Percentiles rank a stretch among this genome's conserved stretches.
phyloP scores from a whole-genome alignment of 92 coral and sea anemone genomes.

The Phymanthus crucifer region DNA sequence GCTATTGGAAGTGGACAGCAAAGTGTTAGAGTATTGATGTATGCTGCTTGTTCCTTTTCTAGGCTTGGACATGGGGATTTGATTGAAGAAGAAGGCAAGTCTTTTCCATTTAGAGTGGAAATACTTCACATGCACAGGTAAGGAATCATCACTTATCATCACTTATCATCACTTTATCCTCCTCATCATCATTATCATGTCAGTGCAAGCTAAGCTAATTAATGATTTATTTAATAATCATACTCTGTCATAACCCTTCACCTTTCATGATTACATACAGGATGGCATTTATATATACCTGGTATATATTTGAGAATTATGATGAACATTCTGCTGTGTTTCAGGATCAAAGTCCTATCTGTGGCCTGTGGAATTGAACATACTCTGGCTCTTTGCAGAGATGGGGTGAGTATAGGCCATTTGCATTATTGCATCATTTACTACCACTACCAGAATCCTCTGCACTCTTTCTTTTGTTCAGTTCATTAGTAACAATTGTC shows the following conservation, averaged over 20 bases:
- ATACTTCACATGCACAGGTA: conserved; percentile 98
- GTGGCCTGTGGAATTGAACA: conserved; percentile 98
- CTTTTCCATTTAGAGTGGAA: conserved; percentile 93
- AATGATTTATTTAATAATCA: background rate
- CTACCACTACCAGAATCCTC: too few relatives aligned
- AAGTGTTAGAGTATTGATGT: background rate
- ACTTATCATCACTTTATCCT: background rate
- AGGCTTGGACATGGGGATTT: conserved; percentile 97
- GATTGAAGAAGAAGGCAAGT: conserved; percentile 94
- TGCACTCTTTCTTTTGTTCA: too few relatives aligned
- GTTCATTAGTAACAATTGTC: too few relatives aligned
- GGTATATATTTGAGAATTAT: background rate
- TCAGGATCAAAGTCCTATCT: conserved; percentile 90
- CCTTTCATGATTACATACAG: too few relatives aligned
- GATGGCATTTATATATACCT: too few relatives aligned
- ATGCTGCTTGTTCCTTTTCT: background rate
- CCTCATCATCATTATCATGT: background rate
- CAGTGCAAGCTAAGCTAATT: background rate
- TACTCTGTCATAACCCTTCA: too few relatives aligned
- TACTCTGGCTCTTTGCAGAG: conserved; percentile 84
- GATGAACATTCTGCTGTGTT: background rate
- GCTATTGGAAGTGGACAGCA: background rate
- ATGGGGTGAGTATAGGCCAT: conserved; percentile 90
- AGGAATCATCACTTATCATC: background rate
- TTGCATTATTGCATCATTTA: too few relatives aligned